Evolutionary conservation across 1,140 invertebrate species (phyloP), one percentile per base, ranked within the genome.

Genomic region (Notospermus geniculatus): DNA sequence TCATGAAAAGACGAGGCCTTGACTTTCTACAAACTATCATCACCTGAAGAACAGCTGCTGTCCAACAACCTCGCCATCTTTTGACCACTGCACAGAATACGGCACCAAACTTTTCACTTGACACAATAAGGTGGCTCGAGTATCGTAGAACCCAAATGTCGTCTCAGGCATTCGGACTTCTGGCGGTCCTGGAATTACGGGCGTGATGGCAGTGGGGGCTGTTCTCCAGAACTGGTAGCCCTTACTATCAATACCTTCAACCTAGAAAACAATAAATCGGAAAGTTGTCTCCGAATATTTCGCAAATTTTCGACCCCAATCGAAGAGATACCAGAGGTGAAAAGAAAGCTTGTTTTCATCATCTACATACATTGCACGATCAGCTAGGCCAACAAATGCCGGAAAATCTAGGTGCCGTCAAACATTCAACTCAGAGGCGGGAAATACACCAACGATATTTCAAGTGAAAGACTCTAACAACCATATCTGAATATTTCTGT

Each of bases 21-120:
- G n/a, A n/a, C n/a, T n/a, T n/a, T n/a, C n/a, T 68, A 75, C 65
- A 68, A 25, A 22, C 43, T 65, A n/a, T n/a, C n/a, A n/a, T 66
- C 63, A 78, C 77, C 50, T 59, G 53, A 66, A 74, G 67, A 66
- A 71, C 19, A 68, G 58, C 55, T 73, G 57, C 62, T 71, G 63
- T 39, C 77, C 79, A 32, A 76, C 70, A 45, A 66, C 62, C 17
- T 64, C 63, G 13, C 68, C 74, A 5, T 82, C 76, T 62, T 81
- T 81, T 46, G 72, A 82, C 84, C 85, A 86, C 54, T 79, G 74
- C 1, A 86, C 79, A 29, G 73, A 75, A 71, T 82, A 86, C 0
- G 85, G 84, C 2, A 85, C 74, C n/a, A 81, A 66, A 60, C 84
- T 85, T 57, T 85, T 76, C 1, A 87, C 82, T 25, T 73, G 65